phyloP scores from a whole-genome alignment of 2,888 invertebrate species.

The Timandra comae region DNA sequence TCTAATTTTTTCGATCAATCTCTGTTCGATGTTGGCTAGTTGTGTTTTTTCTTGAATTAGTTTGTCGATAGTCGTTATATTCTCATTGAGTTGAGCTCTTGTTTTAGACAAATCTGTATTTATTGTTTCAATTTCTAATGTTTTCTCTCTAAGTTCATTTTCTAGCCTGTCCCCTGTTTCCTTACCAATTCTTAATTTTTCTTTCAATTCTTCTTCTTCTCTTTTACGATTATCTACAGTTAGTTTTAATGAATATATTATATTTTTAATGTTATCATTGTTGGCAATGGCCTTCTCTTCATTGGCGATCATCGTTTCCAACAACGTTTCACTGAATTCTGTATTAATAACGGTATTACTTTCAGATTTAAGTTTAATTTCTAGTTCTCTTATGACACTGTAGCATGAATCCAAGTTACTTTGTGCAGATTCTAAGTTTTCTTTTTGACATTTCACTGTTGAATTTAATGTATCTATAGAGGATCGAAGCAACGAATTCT shows the following conservation, averaged over 20 bases:
- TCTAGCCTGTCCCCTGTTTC: slow-evolving; percentile 18
- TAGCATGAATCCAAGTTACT: slow-evolving; percentile 50
- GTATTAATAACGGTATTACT: slow-evolving; percentile 28
- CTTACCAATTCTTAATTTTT: slow-evolving; percentile 17
- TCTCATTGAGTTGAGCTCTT: slow-evolving; percentile 28
- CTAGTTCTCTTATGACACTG: slow-evolving; percentile 46
- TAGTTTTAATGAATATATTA: slow-evolving; percentile 48
- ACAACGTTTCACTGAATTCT: slow-evolving; percentile 36
- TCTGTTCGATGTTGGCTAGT: slow-evolving; percentile 24
- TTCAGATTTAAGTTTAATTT: slow-evolving; percentile 41
- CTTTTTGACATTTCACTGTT: slow-evolving; percentile 46
- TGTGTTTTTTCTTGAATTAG: slow-evolving; percentile 31
- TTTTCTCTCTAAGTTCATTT: slow-evolving; percentile 31
- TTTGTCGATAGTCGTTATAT: too few species aligned
- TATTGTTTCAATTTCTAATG: slow-evolving; percentile 30
- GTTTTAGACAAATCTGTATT: slow-evolving; percentile 29
- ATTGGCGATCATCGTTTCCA: slow-evolving; percentile 51
- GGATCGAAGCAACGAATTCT: slow-evolving; percentile 43
- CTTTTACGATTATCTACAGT: slow-evolving; percentile 40
- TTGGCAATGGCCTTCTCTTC: slow-evolving; percentile 56
- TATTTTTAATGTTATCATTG: slow-evolving; percentile 59
- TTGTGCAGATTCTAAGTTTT: slow-evolving; percentile 33
- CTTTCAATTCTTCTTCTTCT: slow-evolving; percentile 45
- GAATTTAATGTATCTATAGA: slow-evolving; percentile 45
- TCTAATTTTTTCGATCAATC: slow-evolving; percentile 30